Base-by-base conservation (phyloP, 1,140 invertebrate species). In the Drosophila mayri region DNA sequence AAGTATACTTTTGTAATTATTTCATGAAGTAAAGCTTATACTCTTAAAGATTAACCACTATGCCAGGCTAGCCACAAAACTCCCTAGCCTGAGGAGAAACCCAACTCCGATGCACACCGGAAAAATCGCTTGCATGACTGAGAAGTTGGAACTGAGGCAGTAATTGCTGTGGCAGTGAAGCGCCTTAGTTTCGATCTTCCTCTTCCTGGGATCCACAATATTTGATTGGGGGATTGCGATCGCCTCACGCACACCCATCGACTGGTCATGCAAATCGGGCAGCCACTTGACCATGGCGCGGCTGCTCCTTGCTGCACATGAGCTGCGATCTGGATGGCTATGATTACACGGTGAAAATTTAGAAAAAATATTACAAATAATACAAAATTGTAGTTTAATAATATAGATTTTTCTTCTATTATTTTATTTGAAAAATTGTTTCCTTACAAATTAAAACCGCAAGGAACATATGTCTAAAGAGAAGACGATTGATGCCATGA, bases 221-320 rank as follows among this genome's bases (percentile, higher is more conserved):
- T 75, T 78, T 55, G 64, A 60, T 81, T 71, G 41, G 61, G 57
- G 65, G 57, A 55, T 38, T 55, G 52, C 52, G 55, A 66, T 78
- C 58, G 62, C 63, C 62, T 54, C 84, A 83, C 83, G 84, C 79
- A 83, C 79, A 83, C 79, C 84, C 76, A 76, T 75, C 75, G 44
- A 82, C 80, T 73, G 83, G 84, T 83, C 79, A 87, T 88, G 83
- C 83, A 87, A 88, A 87, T 87, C 83, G 79, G 71, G 76, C 55
- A 64, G 79, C 74, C 80, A 65, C 81, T 80, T 73, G 68, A 76
- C 68, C 80, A 40, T 66, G 66, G 47, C 60, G 43, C 44, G 50
- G 37, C 37, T 46, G 57, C 40, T 72, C 49, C 64, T 61, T 63
- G 40, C 61, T 46, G 18, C 46, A 28, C 66, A 65, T 72, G 81